Evolutionary conservation across 2,113 vertebrate genomes (phyloP).

Genomic region (Brevimyrus niger): DNA sequence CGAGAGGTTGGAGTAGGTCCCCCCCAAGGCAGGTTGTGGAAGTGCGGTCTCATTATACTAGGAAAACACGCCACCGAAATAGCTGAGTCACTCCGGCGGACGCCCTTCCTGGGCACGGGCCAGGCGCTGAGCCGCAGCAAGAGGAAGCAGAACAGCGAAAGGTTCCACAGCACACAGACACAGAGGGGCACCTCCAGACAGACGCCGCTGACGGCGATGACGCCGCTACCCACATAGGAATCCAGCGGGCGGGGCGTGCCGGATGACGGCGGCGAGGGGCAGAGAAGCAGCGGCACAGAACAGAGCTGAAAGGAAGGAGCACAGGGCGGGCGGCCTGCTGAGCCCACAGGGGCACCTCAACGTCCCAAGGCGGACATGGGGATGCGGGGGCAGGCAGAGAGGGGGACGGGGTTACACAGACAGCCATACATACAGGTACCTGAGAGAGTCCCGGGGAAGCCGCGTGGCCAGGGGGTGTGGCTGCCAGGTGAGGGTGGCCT

Average conservation of each 20-base stretch:
- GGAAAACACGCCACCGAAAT: constrained; percentile 29
- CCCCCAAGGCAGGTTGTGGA: constrained; percentile 24
- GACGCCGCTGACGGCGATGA: neutral
- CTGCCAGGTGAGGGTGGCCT: constrained; percentile 86
- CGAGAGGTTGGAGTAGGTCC: neutral
- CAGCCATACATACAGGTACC: constrained; percentile 68
- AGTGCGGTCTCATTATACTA: constrained; percentile 28
- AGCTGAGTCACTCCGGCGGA: constrained; percentile 38
- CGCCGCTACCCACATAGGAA: neutral
- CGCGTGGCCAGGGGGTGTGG: constrained; percentile 89
- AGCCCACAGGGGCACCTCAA: no score
- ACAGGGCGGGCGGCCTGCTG: no score
- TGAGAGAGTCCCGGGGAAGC: constrained; percentile 90
- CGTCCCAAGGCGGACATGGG: neutral
- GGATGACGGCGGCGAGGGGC: neutral
- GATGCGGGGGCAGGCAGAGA: neutral
- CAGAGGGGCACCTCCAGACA: neutral
- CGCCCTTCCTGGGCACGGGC: constrained; percentile 24
- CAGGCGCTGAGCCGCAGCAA: neutral
- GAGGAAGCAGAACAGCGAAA: neutral
- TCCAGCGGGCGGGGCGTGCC: neutral
- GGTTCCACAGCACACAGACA: neutral
- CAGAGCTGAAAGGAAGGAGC: neutral
- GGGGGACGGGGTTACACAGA: constrained; percentile 30
- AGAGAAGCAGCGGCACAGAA: neutral